Base-by-base conservation (phyloP, 2,888 invertebrate genomes). In the Pediacus dermestoides region DNA sequence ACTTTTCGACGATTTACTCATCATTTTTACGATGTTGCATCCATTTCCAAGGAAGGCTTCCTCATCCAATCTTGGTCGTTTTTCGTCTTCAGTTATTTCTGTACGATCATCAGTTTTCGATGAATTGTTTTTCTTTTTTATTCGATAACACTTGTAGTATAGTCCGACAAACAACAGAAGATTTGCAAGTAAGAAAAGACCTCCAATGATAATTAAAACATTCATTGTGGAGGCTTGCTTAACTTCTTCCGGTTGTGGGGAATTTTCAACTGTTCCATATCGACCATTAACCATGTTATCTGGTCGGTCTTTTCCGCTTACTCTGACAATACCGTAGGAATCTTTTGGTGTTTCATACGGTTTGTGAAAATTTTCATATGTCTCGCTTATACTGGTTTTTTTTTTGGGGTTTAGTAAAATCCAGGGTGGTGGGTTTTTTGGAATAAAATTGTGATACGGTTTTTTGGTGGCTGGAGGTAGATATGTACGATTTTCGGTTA, bases 161-260 rank as follows among this genome's bases (percentile, higher is more conserved):
- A 87, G 68, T 44, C 77, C 75, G 1, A 78, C 71, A 55, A 85
- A 82, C 16, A 81, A 76, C n/a, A 79, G 75, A 7, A 87, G 67
- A 62, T 89, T 90, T 4, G 86, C 72, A 12, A 83, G 68, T 4
- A 90, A 69, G 60, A 90, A 88, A 27, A 85, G 67, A 31, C 83
- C 74, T 13, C 83, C 84, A 44, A 84, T 70, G 1, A 77, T 76
- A 30, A 82, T 74, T 26, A 82, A 70, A 33, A 82, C 66, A 47
- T 80, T 77, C 42, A 81, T 79, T 3, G 78, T 74, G 12, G 48
- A 38, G 27, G 45, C 37, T 47, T 51, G 67, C 32, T 57, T 62
- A 15, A 48, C 60, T 64, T 39, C 54, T 47, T 66, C 65, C 33
- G 55, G 31, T 35, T 66, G 59, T 4, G 69, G 70, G 46, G 70